Conservation (phyloP, 2,797 vertebrate genomes). For the Botia almorhae region DNA sequence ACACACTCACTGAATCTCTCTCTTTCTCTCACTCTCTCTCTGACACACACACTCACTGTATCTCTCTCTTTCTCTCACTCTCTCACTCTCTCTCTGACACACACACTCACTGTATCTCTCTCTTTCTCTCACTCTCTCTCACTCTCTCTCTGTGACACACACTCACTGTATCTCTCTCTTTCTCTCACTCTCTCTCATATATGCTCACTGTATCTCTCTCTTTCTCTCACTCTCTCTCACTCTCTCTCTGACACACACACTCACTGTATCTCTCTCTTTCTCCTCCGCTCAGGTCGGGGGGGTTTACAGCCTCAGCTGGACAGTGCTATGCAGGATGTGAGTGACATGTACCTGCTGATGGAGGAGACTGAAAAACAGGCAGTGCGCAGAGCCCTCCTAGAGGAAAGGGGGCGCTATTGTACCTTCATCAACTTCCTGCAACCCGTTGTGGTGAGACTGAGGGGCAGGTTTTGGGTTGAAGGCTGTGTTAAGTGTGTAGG, state of each 20-base stretch:
- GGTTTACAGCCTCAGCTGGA: constrained; percentile 96
- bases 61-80: too few relatives aligned
- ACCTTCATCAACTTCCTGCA: constrained; percentile 91
- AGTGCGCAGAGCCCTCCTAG: constrained; percentile 90
- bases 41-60: too few relatives aligned
- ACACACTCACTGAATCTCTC: too few relatives aligned
- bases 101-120: too few relatives aligned
- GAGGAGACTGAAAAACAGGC: constrained; percentile 98
- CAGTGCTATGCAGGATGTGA: constrained; percentile 95
- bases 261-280: constrained; percentile 33
- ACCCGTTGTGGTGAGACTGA: constrained; percentile 89
- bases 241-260: constrained; percentile 9
- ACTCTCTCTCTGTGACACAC: too few relatives aligned
- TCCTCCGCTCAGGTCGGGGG: constrained; percentile 83
- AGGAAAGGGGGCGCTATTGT: constrained; percentile 94
- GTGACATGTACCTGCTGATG: constrained; percentile 94
- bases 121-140: too few relatives aligned
- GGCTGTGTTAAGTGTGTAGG: neutral
- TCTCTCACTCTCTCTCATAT: too few relatives aligned
- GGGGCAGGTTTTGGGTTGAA: neutral
- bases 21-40: too few relatives aligned
- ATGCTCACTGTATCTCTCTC: too few relatives aligned
- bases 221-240: too few relatives aligned
- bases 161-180: too few relatives aligned
- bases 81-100: too few relatives aligned